phyloP scores from a whole-genome alignment of 2,888 invertebrate species.

The Melinopterus prodromus region DNA sequence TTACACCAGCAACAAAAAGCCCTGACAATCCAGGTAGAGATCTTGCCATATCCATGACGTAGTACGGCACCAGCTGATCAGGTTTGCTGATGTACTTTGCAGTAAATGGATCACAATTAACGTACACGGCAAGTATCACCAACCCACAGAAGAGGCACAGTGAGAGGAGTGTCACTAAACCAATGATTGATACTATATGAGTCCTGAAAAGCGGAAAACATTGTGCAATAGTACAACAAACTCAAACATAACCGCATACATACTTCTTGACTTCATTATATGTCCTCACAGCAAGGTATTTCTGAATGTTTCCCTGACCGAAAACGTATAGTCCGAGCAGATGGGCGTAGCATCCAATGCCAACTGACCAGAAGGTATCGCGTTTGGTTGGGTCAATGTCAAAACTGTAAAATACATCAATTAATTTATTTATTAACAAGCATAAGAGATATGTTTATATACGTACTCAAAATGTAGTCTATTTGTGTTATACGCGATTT shows the following conservation, averaged over 20 bases:
- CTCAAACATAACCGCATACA: slow-evolving; percentile 32
- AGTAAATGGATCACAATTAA: slow-evolving; percentile 71
- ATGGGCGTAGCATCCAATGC: slow-evolving; percentile 63
- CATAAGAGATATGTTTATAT: too few species aligned
- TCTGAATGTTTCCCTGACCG: slow-evolving; percentile 68
- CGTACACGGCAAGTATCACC: slow-evolving; percentile 70
- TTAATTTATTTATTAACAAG: too few species aligned
- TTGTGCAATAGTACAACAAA: background rate
- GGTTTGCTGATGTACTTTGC: slow-evolving; percentile 65
- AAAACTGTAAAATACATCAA: slow-evolving; percentile 58
- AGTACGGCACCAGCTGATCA: slow-evolving; percentile 73
- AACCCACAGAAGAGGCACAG: slow-evolving; percentile 68
- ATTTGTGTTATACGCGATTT: slow-evolving; percentile 64
- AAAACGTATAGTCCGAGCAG: slow-evolving; percentile 65
- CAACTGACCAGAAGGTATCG: slow-evolving; percentile 69
- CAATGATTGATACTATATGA: slow-evolving; percentile 50
- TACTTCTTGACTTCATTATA: slow-evolving; percentile 64
- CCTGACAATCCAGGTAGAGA: slow-evolving; percentile 76
- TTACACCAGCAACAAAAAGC: slow-evolving; percentile 77
- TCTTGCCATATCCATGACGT: slow-evolving; percentile 74
- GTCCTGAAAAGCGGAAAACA: slow-evolving; percentile 29
- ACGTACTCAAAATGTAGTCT: slow-evolving; percentile 62
- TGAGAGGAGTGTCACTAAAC: slow-evolving; percentile 66
- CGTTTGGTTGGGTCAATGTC: slow-evolving; percentile 67
- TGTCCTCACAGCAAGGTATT: slow-evolving; percentile 67